These are phyloP conservation scores for Panagrolaimus sp. DNA, from an alignment of 1,140 invertebrate genomes.

Conservation along the genomic window DNA sequence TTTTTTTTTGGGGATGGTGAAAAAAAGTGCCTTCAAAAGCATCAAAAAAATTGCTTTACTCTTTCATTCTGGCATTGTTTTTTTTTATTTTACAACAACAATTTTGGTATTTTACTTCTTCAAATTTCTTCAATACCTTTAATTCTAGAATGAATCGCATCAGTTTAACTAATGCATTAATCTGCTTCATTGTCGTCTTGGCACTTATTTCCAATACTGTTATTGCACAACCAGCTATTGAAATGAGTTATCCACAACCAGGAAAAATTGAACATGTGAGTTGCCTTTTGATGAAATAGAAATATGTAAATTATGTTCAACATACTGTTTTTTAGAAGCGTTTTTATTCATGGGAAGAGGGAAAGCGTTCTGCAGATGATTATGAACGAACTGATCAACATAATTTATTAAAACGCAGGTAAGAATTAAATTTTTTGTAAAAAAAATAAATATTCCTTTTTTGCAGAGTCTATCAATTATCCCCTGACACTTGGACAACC, in stretches of 20 bases:
- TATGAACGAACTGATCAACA: slow-evolving; percentile 12
- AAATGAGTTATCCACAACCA: not conserved
- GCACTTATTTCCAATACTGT: not conserved
- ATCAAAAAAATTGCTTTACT: too few species aligned
- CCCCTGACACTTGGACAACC: not conserved
- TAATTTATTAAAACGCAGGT: not conserved
- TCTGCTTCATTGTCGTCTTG: not conserved
- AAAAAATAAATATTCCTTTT: too few species aligned
- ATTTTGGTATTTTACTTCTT: too few species aligned
- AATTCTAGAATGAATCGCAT: too few species aligned
- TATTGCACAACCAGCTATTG: not conserved
- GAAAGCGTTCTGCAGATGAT: slow-evolving; percentile 14
- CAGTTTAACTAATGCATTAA: not conserved
- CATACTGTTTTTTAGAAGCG: slow-evolving; percentile 26
- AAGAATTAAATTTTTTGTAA: too few species aligned
- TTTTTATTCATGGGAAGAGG: slow-evolving; percentile 29
- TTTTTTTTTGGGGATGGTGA: not conserved
- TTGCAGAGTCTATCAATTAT: too few species aligned
- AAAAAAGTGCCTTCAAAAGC: slow-evolving; percentile 1
- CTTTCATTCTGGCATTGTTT: too few species aligned
- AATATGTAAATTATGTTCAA: not conserved
- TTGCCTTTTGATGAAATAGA: not conserved
- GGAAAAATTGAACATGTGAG: not conserved
- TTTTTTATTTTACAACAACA: too few species aligned
- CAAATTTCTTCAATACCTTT: too few species aligned